Evolutionary conservation across 2,113 vertebrate species (phyloP).

Genomic region (Egretta garzetta): DNA sequence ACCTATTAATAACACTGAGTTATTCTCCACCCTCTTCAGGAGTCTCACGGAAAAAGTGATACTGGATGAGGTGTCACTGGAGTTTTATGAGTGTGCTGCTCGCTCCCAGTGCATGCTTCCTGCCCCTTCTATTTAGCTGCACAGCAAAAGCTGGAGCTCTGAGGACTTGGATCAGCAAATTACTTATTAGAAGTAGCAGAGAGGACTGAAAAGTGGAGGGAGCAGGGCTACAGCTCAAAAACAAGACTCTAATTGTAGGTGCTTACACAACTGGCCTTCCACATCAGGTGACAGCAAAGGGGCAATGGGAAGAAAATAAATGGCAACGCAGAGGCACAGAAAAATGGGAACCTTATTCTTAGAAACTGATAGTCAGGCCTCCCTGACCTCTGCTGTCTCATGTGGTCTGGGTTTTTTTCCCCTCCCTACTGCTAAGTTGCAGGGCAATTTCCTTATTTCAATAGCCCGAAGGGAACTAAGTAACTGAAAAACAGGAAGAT

Average conservation of each 20-base stretch:
- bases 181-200: background rate
- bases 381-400: background rate
- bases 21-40: background rate
- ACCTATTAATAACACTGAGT: background rate
- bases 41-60: background rate
- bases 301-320: background rate
- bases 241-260: background rate
- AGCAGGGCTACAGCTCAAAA: background rate
- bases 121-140: background rate
- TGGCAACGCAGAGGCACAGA: background rate
- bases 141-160: background rate
- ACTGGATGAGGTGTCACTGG: too few relatives aligned
- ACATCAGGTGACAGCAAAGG: background rate
- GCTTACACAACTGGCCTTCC: background rate
- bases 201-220: background rate
- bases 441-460: background rate
- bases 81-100: background rate
- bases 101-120: background rate
- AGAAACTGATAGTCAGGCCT: background rate
- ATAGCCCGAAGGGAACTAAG: background rate
- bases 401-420: background rate
- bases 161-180: background rate
- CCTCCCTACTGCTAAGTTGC: background rate
- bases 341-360: background rate
- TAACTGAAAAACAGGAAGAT: background rate